Evolutionary conservation across 1,140 invertebrate genomes (phyloP).

Genomic region (Camponotus vicinus): DNA sequence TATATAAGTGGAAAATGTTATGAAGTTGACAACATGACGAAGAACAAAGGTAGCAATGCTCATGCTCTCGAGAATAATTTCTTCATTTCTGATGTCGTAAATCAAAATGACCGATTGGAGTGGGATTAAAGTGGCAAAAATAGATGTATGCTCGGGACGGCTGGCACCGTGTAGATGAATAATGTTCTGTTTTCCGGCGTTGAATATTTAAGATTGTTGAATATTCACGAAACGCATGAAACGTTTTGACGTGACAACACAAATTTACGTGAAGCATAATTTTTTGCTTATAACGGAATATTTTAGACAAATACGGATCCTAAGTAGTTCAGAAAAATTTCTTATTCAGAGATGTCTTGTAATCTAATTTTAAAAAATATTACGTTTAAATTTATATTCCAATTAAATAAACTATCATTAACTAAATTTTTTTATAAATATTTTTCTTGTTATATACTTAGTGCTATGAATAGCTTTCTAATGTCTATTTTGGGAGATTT

Average conservation of each 20-base stretch:
- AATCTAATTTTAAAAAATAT: neutral
- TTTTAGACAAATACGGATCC: neutral
- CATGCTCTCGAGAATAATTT: slow-evolving; percentile 49
- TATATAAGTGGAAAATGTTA: neutral
- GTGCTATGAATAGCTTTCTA: neutral
- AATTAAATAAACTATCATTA: neutral
- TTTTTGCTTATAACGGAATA: slow-evolving; percentile 27
- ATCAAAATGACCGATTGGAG: slow-evolving; percentile 57
- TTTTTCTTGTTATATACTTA: neutral
- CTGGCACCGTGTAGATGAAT: slow-evolving; percentile 43
- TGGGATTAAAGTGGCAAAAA: slow-evolving; percentile 45
- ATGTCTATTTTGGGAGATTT: neutral
- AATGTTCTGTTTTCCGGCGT: slow-evolving; percentile 42
- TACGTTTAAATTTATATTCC: neutral
- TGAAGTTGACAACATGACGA: slow-evolving; percentile 26
- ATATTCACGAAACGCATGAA: slow-evolving; percentile 53
- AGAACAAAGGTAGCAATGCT: slow-evolving; percentile 6
- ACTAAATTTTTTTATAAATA: neutral
- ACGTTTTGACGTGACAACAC: slow-evolving; percentile 33
- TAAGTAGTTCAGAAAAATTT: neutral
- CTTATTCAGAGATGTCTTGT: neutral
- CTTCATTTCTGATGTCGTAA: slow-evolving; percentile 55
- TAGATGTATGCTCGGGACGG: slow-evolving; percentile 47
- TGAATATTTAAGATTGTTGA: slow-evolving; percentile 62
- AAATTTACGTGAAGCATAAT: slow-evolving; percentile 25